Evolutionary conservation across 2,113 vertebrate genomes (phyloP), one percentile per base, ranked within the genome.

Genomic region (Antechinus flavipes): DNA sequence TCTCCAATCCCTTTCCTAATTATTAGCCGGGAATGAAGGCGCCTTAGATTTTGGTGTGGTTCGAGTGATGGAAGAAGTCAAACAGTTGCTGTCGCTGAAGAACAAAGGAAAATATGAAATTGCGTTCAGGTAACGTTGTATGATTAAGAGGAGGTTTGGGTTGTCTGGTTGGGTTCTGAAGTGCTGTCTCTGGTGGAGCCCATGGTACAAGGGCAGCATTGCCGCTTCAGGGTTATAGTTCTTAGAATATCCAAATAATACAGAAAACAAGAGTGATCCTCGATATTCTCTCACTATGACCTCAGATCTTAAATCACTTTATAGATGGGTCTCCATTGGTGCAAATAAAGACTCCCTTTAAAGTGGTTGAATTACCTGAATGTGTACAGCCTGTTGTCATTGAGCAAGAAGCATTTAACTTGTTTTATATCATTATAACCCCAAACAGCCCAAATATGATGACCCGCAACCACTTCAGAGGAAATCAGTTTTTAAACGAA

Each of bases 91-190:
- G 90, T 99, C 93, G 47, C 58, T 99, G 97, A 99, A 99, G 98
- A 99, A 99, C 98, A 99, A 98, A 95, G 99, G 99, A 68, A 98
- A 99, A 98, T 99, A 99, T 0, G 98, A 99, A 96, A 99, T 99
- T 52, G 95, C 96, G 0, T 99, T 98, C 98, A 99, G 98, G 99
- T 99, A 97, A 94, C 90, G 94, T 84, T 84, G n/a, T 16, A n/a
- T 22, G 19, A 22, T 84, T 8, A 19, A 84, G 68, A 1, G 35
- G 16, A n/a, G 3, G 3, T n/a, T 76, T n/a, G 61, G 30, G 27
- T 76, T 35, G 5, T 2, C 19, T 42, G 7, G 19, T 42, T 42
- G 42, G 14, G 42, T 42, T 84, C 68, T 84, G 7, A 42, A 22
- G n/a, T 42, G 6, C 19, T 84, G 19, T n/a, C 68, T 84, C n/a